phyloP scores from a whole-genome alignment of 2,113 vertebrate species.

The Ailurus styani region DNA sequence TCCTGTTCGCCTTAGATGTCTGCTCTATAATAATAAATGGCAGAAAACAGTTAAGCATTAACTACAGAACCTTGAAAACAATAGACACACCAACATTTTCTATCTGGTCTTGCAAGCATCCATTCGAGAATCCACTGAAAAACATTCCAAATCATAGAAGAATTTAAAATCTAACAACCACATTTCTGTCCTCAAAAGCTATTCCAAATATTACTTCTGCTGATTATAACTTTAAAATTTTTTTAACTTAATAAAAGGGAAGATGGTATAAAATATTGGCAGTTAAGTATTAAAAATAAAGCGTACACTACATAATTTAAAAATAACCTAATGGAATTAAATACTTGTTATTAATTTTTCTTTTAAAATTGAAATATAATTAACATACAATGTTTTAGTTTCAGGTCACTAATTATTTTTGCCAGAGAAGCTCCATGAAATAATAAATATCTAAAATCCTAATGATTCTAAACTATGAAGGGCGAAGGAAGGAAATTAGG shows the following conservation, averaged over 20 bases:
- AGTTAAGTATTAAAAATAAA: slow-evolving; percentile 2
- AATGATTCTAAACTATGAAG: neutral
- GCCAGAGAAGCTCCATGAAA: neutral
- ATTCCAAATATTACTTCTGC: neutral
- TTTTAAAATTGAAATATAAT: neutral
- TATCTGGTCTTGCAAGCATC: neutral
- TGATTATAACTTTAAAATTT: neutral
- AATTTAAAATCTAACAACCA: neutral
- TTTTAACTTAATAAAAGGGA: neutral
- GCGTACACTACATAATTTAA: neutral
- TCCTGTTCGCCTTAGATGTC: neutral
- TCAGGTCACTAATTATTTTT: neutral
- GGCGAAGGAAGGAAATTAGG: neutral
- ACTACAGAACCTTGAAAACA: neutral
- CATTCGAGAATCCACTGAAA: neutral
- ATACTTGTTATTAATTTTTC: neutral
- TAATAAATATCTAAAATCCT: neutral
- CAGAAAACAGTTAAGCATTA: neutral
- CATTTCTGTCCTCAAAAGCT: neutral
- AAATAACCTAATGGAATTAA: neutral
- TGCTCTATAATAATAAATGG: neutral
- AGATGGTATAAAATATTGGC: neutral
- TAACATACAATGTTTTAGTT: neutral
- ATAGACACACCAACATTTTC: neutral
- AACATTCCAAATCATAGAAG: neutral